phyloP scores from a whole-genome alignment of 2,888 invertebrate genomes.

The Acanthoscelides obtectus region DNA sequence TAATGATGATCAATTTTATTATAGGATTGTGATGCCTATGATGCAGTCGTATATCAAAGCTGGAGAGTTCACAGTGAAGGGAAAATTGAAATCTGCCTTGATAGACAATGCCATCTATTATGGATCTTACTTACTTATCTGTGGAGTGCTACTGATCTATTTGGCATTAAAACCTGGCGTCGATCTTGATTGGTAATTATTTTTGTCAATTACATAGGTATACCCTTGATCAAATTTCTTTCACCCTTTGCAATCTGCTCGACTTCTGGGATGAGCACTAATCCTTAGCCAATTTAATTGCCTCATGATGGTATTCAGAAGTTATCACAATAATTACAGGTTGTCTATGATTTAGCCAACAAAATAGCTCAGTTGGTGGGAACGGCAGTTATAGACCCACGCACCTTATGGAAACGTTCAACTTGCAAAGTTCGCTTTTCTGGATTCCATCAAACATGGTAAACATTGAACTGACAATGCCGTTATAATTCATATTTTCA shows the following conservation, averaged over 20 bases:
- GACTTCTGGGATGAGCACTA: no score
- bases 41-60: conserved; percentile 99
- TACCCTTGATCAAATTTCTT: not conserved
- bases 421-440: no score
- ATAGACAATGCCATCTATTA: conserved; percentile 98
- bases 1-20: no score
- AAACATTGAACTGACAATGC: no score
- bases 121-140: conserved; percentile 92
- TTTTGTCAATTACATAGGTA: conserved; percentile 2
- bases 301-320: no score
- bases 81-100: conserved; percentile 90
- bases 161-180: conserved; percentile 87
- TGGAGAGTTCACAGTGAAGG: conserved; percentile 92
- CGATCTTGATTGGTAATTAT: conserved; percentile 73
- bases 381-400: no score
- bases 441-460: no score
- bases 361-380: no score
- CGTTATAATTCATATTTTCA: no score
- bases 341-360: not conserved
- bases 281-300: no score
- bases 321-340: no score
- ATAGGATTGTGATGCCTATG: conserved; percentile 90
- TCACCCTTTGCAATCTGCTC: not conserved
- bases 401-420: no score
- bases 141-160: conserved; percentile 90